Evolutionary conservation across 2,797 vertebrate genomes (phyloP), one percentile per base, ranked within the genome.

Genomic region (Manis pentadactyla): DNA sequence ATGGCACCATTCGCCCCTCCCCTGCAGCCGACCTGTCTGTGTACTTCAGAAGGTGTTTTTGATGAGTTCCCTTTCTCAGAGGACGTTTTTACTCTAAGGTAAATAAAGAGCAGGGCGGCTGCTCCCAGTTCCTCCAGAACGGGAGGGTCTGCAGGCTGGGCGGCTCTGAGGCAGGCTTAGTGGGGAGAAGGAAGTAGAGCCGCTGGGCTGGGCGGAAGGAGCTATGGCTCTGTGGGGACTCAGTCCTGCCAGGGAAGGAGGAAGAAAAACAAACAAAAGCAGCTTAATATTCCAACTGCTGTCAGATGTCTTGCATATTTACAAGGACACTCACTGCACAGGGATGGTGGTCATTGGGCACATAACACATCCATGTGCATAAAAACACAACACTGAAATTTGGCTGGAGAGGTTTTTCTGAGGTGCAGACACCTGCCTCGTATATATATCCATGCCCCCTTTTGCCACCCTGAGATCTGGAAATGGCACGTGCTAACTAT

Each of bases 61-160:
- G 74, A 73, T 83, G 64, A 95, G 75, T 85, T 71, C 34, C 46
- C 39, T 83, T 90, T 87, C 78, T 87, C 86, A 81, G 64, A 92
- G 34, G 85, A 64, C 21, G 31, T 78, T 95, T 87, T 79, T 69
- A 42, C 71, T 85, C 57, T 23, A 37, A 55, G 74, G 87, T 55
- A 94, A 90, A 81, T 87, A 86, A 87, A 63, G 49, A 93, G 63
- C 81, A 18, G 25, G 59, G 51, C 61, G 83, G 69, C 85, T 69
- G 57, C 69, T 92, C 55, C 53, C 21, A 82, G 90, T 57, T 92
- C 66, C 55, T 79, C 53, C n/a, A 89, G 55, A 93, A 49, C 55
- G 57, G 84, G 63, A 53, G 19, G 71, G 69, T 59, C 66, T 81
- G 55, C 51, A 42, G 87, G 69, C 39, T 31, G 53, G 64, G 34